Conservation (phyloP, 1,140 invertebrate genomes). For the Drosophila arawakana region DNA sequence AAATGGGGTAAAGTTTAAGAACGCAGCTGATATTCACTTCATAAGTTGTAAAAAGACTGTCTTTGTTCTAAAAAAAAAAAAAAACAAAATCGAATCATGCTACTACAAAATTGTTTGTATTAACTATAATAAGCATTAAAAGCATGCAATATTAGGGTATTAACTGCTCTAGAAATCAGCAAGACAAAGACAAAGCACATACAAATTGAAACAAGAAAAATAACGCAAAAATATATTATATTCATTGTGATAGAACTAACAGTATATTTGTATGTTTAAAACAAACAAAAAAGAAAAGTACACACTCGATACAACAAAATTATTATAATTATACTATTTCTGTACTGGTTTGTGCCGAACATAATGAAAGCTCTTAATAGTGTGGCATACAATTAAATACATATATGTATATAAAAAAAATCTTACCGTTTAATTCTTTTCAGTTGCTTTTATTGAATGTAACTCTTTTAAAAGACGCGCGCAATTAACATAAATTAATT, state of each 20-base stretch:
- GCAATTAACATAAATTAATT: too few species aligned
- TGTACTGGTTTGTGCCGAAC: constrained; percentile 24
- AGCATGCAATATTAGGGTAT: constrained; percentile 3
- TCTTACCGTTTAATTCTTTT: too few species aligned
- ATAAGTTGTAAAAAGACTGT: constrained; percentile 73
- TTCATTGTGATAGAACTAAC: constrained; percentile 78
- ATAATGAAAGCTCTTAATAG: constrained; percentile 21
- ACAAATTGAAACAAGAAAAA: constrained; percentile 28
- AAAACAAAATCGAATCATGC: constrained; percentile 30
- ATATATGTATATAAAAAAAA: constrained; percentile 17
- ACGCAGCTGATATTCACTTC: constrained; percentile 45
- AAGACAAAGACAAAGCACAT: constrained; percentile 59
- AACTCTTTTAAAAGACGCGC: too few species aligned
- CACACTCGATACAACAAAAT: constrained; percentile 21
- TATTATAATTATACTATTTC: constrained; percentile 34
- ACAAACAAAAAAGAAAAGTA: constrained; percentile 36
- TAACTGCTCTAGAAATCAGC: constrained; percentile 37
- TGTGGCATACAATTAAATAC: constrained; percentile 32
- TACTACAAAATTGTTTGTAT: constrained; percentile 41
- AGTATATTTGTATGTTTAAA: constrained; percentile 70
- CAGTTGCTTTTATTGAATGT: too few species aligned
- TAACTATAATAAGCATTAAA: constrained; percentile 51
- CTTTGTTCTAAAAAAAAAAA: constrained; percentile 66
- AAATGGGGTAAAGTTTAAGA: constrained; percentile 47
- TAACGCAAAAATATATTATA: constrained; percentile 47